Evolutionary conservation across 1,140 invertebrate genomes (phyloP).

Genomic region (Telenomus remus): DNA sequence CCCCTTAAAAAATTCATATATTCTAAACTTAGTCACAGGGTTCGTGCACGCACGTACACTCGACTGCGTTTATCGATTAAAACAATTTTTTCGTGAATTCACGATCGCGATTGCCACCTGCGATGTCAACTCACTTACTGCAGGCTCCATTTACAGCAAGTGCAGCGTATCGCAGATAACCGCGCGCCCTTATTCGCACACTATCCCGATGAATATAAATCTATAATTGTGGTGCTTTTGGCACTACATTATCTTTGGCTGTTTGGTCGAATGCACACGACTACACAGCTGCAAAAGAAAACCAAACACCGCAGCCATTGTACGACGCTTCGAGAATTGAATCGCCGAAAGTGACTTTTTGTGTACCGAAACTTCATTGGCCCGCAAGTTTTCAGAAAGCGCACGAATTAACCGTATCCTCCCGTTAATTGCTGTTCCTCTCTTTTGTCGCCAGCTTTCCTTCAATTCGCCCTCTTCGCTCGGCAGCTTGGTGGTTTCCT

Average conservation of each 20-base stretch:
- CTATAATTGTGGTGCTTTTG: constrained; percentile 51
- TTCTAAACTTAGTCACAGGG: constrained; percentile 14
- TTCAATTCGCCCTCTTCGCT: constrained; percentile 16
- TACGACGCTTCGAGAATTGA: constrained; percentile 25
- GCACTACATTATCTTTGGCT: constrained; percentile 52
- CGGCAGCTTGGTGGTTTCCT: constrained; percentile 2
- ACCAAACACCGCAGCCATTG: constrained; percentile 8
- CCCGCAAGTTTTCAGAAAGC: constrained; percentile 16
- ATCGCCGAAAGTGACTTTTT: constrained; percentile 53
- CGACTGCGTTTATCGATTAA: constrained; percentile 51
- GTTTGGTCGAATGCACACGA: constrained; percentile 41
- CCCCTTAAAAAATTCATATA: constrained; percentile 38
- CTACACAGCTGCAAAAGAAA: constrained; percentile 41
- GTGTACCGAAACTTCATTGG: constrained; percentile 21
- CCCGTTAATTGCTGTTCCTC: constrained; percentile 21
- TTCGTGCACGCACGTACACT: constrained; percentile 1
- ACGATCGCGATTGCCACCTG: constrained; percentile 36
- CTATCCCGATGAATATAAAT: constrained; percentile 63
- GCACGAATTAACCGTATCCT: constrained; percentile 4
- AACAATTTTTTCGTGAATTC: constrained; percentile 60
- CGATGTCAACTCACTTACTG: constrained; percentile 47
- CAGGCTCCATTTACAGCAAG: constrained; percentile 60
- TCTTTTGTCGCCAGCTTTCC: constrained; percentile 7
- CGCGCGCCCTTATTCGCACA: constrained; percentile 14
- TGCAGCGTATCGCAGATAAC: constrained; percentile 57